Evolutionary conservation across 2,797 vertebrate species (phyloP).

Genomic region (Lithobates sylvaticus): DNA sequence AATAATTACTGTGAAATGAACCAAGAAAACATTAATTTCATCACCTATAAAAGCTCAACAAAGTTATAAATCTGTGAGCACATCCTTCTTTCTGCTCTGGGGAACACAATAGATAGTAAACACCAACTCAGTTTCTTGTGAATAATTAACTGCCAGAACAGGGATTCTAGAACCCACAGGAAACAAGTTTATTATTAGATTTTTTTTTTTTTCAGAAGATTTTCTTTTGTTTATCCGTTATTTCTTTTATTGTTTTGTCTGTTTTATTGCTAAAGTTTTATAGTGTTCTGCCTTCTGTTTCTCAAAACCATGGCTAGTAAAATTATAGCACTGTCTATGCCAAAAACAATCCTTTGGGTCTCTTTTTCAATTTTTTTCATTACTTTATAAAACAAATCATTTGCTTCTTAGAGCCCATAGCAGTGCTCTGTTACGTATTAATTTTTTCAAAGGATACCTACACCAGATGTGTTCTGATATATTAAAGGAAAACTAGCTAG

Average conservation of each 20-base stretch:
- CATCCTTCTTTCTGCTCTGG: constrained; percentile 22
- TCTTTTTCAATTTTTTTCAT: constrained; percentile 26
- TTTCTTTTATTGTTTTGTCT: constrained; percentile 62
- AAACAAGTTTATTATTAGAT: constrained; percentile 46
- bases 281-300: constrained; percentile 56
- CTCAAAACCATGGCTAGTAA: constrained; percentile 53
- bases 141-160: constrained; percentile 57
- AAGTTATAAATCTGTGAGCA: constrained; percentile 30
- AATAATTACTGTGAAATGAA: constrained; percentile 8
- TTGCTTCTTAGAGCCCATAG: constrained; percentile 15
- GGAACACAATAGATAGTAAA: constrained; percentile 56
- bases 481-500: constrained; percentile 2
- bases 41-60: constrained; percentile 16
- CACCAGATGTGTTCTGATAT: not conserved
- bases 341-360: constrained; percentile 51
- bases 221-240: constrained; percentile 53
- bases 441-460: not conserved
- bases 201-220: constrained; percentile 15
- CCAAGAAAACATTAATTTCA: constrained; percentile 35
- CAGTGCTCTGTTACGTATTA: not conserved
- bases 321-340: constrained; percentile 49
- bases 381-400: constrained; percentile 17
- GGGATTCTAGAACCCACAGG: constrained; percentile 52
- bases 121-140: constrained; percentile 48
- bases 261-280: constrained; percentile 61